Percentiles rank a stretch among this genome's conserved stretches.
phyloP scores from a whole-genome alignment of 2,888 invertebrate genomes.

The Fragum whitleyi region DNA sequence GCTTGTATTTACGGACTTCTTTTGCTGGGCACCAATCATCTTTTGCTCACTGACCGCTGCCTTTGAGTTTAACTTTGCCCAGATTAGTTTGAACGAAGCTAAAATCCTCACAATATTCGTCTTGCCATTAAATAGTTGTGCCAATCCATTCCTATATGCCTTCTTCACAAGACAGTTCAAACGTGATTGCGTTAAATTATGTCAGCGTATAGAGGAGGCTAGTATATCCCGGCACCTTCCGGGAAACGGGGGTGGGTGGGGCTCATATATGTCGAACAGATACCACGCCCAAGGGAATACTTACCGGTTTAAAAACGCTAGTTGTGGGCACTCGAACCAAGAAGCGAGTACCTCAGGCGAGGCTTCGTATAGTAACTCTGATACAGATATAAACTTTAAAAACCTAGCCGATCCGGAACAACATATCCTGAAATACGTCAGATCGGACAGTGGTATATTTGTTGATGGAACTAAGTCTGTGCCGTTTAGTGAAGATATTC shows the following conservation, averaged over 20 bases:
- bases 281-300: constrained; percentile 69
- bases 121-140: constrained; percentile 97
- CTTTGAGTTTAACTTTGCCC: constrained; percentile 90
- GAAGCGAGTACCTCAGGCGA: constrained; percentile 70
- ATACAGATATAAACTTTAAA: constrained; percentile 50
- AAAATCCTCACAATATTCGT: constrained; percentile 98
- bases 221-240: constrained; percentile 79
- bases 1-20: constrained; percentile 97
- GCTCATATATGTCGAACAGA: constrained; percentile 68
- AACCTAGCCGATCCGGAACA: constrained; percentile 47
- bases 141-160: constrained; percentile 99
- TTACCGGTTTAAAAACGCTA: constrained; percentile 67
- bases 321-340: constrained; percentile 68
- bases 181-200: constrained; percentile 97
- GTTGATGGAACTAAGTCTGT: constrained; percentile 34
- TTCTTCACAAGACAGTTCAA: constrained; percentile 99
- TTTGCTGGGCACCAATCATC: constrained; percentile 99
- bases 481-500: constrained; percentile 25
- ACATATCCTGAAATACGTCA: constrained; percentile 48
- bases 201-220: constrained; percentile 95
- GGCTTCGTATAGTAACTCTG: constrained; percentile 54
- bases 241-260: constrained; percentile 72
- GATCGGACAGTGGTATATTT: constrained; percentile 44
- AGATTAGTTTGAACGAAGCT: constrained; percentile 97
- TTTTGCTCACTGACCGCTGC: constrained; percentile 97